phyloP scores from a whole-genome alignment of 2,888 invertebrate species.

The Timema cristinae region DNA sequence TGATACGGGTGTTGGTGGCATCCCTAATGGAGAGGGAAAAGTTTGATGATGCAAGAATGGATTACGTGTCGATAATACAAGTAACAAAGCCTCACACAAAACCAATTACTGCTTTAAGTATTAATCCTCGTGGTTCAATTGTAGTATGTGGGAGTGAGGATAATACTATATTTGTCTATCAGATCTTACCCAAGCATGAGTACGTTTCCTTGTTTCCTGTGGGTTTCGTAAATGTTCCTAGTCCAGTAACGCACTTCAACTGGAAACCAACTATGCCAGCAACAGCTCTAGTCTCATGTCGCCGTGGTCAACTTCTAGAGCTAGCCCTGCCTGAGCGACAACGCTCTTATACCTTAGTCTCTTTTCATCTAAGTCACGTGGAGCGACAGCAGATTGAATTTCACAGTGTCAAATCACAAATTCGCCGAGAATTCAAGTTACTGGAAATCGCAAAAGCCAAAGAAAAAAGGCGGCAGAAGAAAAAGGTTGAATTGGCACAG shows the following conservation, averaged over 20 bases:
- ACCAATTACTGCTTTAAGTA: too few relatives aligned
- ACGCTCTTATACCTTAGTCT: constrained; percentile 46
- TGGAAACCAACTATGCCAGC: constrained; percentile 34
- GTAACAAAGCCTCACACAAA: constrained; percentile 20
- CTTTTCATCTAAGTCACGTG: constrained; percentile 45
- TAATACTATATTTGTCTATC: too few relatives aligned
- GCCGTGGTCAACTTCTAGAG: constrained; percentile 53
- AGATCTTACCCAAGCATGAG: too few relatives aligned
- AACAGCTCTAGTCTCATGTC: constrained; percentile 53
- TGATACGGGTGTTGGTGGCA: constrained; percentile 53
- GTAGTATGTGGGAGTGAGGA: too few relatives aligned
- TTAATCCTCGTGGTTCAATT: too few relatives aligned
- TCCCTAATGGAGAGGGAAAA: constrained; percentile 16
- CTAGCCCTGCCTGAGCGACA: constrained; percentile 47
- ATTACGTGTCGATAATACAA: constrained; percentile 23
- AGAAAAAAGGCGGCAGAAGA: constrained; percentile 49
- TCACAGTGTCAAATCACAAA: constrained; percentile 56
- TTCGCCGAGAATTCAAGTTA: constrained; percentile 56
- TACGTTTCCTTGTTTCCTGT: too few relatives aligned
- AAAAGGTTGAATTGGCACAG: constrained; percentile 56
- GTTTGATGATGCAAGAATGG: background rate
- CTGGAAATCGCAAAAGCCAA: constrained; percentile 52
- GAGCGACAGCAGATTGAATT: constrained; percentile 48
- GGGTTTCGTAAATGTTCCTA: too few relatives aligned
- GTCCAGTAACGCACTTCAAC: too few relatives aligned